Base-by-base conservation (phyloP, 2,797 vertebrate species). In the Hemibagrus guttatus region DNA sequence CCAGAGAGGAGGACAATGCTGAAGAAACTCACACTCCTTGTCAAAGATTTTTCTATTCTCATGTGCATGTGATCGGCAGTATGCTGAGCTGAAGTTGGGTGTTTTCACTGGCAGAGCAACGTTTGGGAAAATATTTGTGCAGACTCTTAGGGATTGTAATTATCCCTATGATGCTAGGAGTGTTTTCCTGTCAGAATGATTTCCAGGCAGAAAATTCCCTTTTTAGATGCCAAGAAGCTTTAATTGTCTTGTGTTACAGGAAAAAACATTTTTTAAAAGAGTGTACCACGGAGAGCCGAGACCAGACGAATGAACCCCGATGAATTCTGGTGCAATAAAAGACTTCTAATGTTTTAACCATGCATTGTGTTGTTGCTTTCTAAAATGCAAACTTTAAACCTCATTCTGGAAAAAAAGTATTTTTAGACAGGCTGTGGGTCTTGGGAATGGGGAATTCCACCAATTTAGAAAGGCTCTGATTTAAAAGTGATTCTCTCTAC, bases 391-490 rank as follows among this genome's bases (percentile, higher is more conserved):
- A 87, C 85, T 49, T 49, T 6, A 81, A 64, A 86, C n/a, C 59
- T 90, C 87, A 78, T 87, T 88, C 87, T 35, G 16, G 49, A 52
- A 42, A 6, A 88, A 86, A 76, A 13, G 35, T 90, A 89, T 91
- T 92, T 90, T 87, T 82, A 61, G 87, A 78, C 86, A 81, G 78
- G 71, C 49, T 84, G 82, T 74, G 88, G 42, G 54, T 61, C 88
- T 68, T 89, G 81, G 71, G 56, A 87, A 89, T 90, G 84, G 87
- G 89, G 76, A 89, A 90, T 89, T 91, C 85, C 49, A 89, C 85
- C 84, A 69, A 92, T 93, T 93, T 88, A 78, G 90, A 88, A 84
- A 93, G 92, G 91, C 88, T 84, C 90, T 92, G 64, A 89, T 93
- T 91, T 93, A 89, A 91, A 91, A 91, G 88, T 91, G 80, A 90